Percentiles rank a stretch among this genome's conserved stretches.
These are phyloP conservation scores for Nephrotoma guestfalica DNA, from an alignment of 2,888 invertebrate species.

Conservation along the genomic window DNA sequence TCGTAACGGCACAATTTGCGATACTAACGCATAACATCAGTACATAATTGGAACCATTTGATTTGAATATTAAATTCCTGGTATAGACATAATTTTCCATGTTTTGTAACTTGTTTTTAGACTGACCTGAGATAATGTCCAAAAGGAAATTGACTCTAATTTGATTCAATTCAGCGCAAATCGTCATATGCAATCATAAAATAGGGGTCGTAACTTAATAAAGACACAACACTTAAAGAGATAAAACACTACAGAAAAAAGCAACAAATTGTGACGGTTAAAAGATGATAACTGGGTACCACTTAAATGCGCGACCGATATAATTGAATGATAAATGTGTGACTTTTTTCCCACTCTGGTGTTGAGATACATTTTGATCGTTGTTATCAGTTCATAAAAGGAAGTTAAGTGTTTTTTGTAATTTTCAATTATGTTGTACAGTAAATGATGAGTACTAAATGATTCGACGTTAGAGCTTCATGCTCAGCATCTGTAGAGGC, in stretches of 20 bases:
- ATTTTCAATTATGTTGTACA: no score
- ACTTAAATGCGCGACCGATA: not conserved
- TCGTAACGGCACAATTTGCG: not conserved
- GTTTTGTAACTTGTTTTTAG: not conserved
- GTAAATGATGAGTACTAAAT: no score
- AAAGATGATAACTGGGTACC: not conserved
- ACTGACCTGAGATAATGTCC: not conserved
- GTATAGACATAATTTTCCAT: not conserved
- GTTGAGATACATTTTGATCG: not conserved
- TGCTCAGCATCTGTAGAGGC: no score
- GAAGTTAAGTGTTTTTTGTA: not conserved
- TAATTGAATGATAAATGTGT: not conserved
- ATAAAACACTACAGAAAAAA: not conserved
- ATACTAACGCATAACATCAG: not conserved
- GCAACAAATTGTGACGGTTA: not conserved
- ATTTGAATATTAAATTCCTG: not conserved
- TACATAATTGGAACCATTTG: not conserved
- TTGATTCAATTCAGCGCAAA: not conserved
- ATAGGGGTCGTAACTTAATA: not conserved
- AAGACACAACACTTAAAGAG: not conserved
- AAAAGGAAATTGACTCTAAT: not conserved
- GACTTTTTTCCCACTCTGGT: not conserved
- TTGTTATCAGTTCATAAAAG: not conserved
- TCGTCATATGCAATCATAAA: not conserved
- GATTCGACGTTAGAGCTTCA: no score